Conservation (phyloP, 1,140 invertebrate species). For the Brachystomella parvula region DNA sequence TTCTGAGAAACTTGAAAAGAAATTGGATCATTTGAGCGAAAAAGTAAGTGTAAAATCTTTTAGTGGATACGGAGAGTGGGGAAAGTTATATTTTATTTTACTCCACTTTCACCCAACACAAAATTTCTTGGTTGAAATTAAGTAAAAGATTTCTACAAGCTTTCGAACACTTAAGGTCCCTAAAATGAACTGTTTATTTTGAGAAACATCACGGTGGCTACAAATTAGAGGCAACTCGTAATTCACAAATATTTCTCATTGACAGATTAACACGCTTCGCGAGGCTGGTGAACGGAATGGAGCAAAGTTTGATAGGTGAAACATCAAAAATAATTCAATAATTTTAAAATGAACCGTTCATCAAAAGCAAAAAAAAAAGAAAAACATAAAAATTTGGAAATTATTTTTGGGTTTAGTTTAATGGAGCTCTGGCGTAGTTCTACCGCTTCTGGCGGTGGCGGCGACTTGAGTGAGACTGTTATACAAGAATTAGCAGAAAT, state of each 20-base stretch:
- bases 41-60: neutral
- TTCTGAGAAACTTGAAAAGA: conserved; percentile 14
- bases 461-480: conserved; percentile 26
- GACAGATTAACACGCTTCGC: conserved; percentile 13
- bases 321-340: neutral
- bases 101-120: too few relatives aligned
- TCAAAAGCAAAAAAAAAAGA: too few relatives aligned
- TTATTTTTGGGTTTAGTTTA: too few relatives aligned
- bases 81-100: neutral
- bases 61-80: neutral
- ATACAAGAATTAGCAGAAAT: conserved; percentile 34
- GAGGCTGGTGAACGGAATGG: conserved; percentile 26
- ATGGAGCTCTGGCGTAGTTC: conserved; percentile 29
- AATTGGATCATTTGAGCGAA: conserved; percentile 13
- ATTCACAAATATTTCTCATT: too few relatives aligned
- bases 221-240: too few relatives aligned
- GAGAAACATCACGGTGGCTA: too few relatives aligned
- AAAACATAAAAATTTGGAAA: too few relatives aligned
- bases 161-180: too few relatives aligned
- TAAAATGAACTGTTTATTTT: too few relatives aligned
- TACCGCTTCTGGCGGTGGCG: conserved; percentile 3
- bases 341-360: neutral
- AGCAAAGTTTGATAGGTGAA: conserved; percentile 31
- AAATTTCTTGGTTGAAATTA: too few relatives aligned
- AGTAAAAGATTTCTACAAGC: too few relatives aligned